Conservation (phyloP, 2,797 vertebrate species). For the Dryobates pubescens region DNA sequence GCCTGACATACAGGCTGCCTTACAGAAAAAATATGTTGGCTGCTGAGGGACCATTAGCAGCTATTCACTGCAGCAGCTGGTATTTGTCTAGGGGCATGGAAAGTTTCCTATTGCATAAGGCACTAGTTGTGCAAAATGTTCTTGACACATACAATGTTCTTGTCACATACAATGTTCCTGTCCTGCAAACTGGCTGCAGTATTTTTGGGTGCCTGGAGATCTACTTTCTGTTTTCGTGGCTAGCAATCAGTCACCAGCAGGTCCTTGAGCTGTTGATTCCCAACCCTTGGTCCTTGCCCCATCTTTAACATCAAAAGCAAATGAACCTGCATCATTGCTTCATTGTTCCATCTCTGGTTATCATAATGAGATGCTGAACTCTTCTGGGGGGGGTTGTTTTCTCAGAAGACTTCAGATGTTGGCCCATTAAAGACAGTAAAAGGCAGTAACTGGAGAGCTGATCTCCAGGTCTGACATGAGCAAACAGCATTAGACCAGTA, state of each 20-base stretch:
- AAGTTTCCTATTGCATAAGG: constrained; percentile 19
- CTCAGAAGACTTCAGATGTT: neutral
- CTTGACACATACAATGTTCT: neutral
- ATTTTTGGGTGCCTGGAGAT: neutral
- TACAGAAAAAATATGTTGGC: neutral
- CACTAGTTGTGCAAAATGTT: neutral
- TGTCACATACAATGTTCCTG: neutral
- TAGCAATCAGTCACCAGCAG: neutral
- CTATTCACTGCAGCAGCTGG: neutral
- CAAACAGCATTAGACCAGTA: neutral
- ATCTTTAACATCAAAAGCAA: neutral
- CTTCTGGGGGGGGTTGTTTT: neutral
- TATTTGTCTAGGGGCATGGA: constrained; percentile 23
- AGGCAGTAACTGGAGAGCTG: neutral
- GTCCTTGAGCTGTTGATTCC: neutral
- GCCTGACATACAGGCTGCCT: neutral
- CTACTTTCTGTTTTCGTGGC: constrained; percentile 20
- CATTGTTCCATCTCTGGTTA: neutral
- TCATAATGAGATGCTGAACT: neutral
- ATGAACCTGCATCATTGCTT: neutral
- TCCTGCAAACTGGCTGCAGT: neutral
- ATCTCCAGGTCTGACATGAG: neutral
- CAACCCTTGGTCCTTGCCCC: neutral
- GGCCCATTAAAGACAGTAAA: neutral
- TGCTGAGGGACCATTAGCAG: neutral